phyloP scores from a whole-genome alignment of 2,113 vertebrate species.

The Odontesthes bonariensis region DNA sequence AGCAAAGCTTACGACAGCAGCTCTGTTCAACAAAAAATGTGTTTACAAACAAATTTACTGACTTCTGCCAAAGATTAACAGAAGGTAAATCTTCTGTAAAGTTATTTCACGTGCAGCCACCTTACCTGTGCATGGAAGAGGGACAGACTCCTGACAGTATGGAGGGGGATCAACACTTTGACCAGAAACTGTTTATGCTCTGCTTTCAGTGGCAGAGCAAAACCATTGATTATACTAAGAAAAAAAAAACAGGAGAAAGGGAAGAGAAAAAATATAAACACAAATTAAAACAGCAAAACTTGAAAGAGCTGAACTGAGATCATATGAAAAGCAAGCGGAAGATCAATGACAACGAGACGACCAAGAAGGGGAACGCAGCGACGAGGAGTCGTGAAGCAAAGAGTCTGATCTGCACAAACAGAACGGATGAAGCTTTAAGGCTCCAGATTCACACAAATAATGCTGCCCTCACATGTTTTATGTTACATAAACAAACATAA shows the following conservation, averaged over 20 bases:
- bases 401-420: too few relatives aligned
- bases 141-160: conserved; percentile 97
- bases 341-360: conserved; percentile 33
- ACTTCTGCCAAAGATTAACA: too few relatives aligned
- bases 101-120: too few relatives aligned
- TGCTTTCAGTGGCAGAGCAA: conserved; percentile 98
- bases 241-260: background rate
- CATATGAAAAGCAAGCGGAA: conserved; percentile 15
- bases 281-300: conserved; percentile 45
- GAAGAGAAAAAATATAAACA: background rate
- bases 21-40: background rate
- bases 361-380: background rate
- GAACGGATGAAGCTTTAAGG: background rate
- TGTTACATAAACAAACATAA: too few relatives aligned
- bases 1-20: background rate
- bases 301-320: conserved; percentile 29
- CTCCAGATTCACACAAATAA: background rate
- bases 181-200: conserved; percentile 99
- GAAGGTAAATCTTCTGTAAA: background rate
- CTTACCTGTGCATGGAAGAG: conserved; percentile 99
- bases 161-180: conserved; percentile 98
- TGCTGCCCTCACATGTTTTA: too few relatives aligned
- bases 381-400: background rate
- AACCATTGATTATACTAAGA: conserved; percentile 99
- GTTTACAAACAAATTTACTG: background rate